phyloP scores from a whole-genome alignment of 2,113 vertebrate species.

The Connochaetes taurinus region DNA sequence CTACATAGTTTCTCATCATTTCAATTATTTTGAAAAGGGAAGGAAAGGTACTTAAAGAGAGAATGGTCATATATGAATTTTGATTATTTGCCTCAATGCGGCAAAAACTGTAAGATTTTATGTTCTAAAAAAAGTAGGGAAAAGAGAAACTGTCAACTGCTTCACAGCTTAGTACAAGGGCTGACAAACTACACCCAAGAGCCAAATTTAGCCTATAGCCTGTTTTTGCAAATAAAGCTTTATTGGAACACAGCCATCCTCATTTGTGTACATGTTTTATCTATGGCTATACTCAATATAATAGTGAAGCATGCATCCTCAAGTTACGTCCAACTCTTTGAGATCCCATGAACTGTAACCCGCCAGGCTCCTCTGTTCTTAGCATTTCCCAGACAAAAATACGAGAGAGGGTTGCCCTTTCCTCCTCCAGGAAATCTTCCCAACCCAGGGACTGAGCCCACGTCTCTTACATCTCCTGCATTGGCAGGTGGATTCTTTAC shows the following conservation, averaged over 20 bases:
- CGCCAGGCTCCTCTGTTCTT: neutral
- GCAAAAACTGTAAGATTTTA: neutral
- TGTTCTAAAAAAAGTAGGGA: neutral
- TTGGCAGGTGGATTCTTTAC: neutral
- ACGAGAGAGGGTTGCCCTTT: neutral
- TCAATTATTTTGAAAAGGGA: conserved; percentile 3
- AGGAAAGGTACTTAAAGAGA: neutral
- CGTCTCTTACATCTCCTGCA: neutral
- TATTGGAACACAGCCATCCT: neutral
- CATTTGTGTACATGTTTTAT: neutral
- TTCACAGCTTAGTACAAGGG: neutral
- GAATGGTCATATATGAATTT: neutral
- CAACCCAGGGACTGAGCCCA: neutral
- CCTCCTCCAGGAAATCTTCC: neutral
- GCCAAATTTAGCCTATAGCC: neutral
- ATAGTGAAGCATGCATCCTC: neutral
- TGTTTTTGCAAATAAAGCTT: neutral
- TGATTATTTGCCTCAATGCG: neutral
- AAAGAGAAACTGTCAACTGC: neutral
- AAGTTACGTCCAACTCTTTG: neutral
- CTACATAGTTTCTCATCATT: neutral
- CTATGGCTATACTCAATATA: neutral
- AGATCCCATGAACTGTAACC: neutral
- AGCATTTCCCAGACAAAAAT: neutral
- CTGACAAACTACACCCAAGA: neutral